phyloP scores from a whole-genome alignment of 2,797 vertebrate genomes.

The Salmo trutta region DNA sequence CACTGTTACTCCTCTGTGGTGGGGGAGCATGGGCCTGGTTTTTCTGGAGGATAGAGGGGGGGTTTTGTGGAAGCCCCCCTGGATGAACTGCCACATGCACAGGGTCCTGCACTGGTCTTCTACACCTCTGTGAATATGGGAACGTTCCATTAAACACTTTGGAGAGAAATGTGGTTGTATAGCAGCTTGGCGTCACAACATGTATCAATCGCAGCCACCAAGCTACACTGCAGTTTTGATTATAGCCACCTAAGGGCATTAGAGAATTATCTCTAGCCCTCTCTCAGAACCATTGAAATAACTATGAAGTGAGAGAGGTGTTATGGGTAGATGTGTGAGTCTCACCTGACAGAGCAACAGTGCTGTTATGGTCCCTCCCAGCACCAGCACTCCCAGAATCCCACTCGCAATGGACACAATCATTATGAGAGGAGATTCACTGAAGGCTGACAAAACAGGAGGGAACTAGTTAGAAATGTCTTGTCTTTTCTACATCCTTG shows the following conservation, averaged over 20 bases:
- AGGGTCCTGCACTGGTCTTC: conserved; percentile 1
- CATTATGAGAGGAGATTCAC: not conserved
- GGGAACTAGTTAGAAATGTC: not conserved
- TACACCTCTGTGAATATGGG: conserved; percentile 9
- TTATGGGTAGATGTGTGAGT: not conserved
- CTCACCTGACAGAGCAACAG: conserved; percentile 17
- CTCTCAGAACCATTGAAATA: not conserved
- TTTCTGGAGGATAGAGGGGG: not conserved
- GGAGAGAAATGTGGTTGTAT: not conserved
- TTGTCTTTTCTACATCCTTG: not conserved
- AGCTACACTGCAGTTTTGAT: conserved; percentile 2
- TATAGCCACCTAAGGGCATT: not conserved
- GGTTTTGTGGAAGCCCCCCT: not conserved
- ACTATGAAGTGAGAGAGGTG: not conserved
- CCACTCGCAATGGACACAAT: conserved; percentile 6
- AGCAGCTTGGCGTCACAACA: not conserved
- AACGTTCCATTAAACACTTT: not conserved
- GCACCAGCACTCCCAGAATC: not conserved
- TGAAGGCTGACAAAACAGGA: not conserved
- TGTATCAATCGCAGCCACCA: not conserved
- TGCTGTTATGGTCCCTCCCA: not conserved
- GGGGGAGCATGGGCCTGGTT: not conserved
- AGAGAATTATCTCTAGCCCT: not conserved
- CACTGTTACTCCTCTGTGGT: not conserved
- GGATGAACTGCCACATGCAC: conserved; percentile 21